These are phyloP conservation scores for Lucilia sericata DNA, from an alignment of 1,140 invertebrate species.

Conservation along the genomic window DNA sequence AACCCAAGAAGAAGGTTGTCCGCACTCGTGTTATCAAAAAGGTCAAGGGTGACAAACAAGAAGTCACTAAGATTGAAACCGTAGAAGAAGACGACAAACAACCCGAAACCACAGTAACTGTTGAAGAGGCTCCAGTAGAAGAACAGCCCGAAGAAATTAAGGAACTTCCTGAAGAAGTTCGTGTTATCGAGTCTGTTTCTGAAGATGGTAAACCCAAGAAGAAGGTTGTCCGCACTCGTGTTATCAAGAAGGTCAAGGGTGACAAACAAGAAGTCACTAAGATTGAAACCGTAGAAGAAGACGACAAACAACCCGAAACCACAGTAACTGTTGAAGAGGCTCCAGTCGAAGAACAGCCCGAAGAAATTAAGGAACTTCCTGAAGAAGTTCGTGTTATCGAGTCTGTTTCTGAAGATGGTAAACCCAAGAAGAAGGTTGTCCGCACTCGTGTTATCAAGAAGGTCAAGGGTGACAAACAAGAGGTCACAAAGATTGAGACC, in stretches of 20 bases:
- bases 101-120: constrained; percentile 57
- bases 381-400: constrained; percentile 51
- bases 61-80: constrained; percentile 62
- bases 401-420: constrained; percentile 47
- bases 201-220: constrained; percentile 54
- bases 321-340: constrained; percentile 52
- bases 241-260: constrained; percentile 56
- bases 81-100: constrained; percentile 64
- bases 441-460: constrained; percentile 57
- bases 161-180: constrained; percentile 43
- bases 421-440: constrained; percentile 43
- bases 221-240: constrained; percentile 58
- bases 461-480: constrained; percentile 57
- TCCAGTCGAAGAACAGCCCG: constrained; percentile 44
- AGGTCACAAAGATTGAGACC: constrained; percentile 42
- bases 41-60: constrained; percentile 57
- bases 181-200: constrained; percentile 18
- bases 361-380: constrained; percentile 52
- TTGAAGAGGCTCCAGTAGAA: constrained; percentile 47
- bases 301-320: constrained; percentile 56
- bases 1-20: constrained; percentile 44
- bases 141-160: constrained; percentile 19
- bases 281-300: constrained; percentile 58
- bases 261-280: constrained; percentile 57
- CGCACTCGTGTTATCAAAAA: constrained; percentile 57